These are phyloP conservation scores for Bucorvus abyssinicus DNA, from an alignment of 2,797 vertebrate species.

Conservation along the genomic window DNA sequence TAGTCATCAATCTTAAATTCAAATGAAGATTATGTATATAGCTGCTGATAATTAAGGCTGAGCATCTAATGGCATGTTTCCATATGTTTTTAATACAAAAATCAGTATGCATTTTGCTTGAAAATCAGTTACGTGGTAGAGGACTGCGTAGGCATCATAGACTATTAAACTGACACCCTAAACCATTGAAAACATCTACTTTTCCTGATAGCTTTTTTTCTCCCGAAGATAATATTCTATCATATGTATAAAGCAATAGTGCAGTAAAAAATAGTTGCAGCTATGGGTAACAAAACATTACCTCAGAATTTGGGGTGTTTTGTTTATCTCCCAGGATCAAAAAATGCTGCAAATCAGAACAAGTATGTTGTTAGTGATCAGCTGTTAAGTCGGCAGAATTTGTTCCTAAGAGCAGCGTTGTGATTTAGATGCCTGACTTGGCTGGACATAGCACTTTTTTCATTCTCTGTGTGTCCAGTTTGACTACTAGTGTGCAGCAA, in stretches of 20 bases:
- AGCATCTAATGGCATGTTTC: neutral
- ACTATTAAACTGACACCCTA: neutral
- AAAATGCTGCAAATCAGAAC: neutral
- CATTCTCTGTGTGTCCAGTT: neutral
- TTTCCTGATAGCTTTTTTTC: neutral
- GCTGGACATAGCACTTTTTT: neutral
- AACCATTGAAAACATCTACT: neutral
- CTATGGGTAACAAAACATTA: neutral
- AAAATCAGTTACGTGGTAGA: neutral
- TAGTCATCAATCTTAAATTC: neutral
- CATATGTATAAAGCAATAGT: neutral
- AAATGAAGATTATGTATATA: neutral
- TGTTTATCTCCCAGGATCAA: neutral
- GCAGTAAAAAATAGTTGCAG: neutral
- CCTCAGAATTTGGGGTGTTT: neutral
- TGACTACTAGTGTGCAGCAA: neutral
- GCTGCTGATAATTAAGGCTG: neutral
- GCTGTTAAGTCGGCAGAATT: neutral
- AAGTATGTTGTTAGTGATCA: neutral
- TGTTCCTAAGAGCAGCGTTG: neutral
- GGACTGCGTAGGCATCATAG: neutral
- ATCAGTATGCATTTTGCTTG: neutral
- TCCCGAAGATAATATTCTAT: neutral
- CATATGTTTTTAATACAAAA: neutral
- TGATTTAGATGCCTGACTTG: neutral